A percentile compares a stretch with the other conserved stretches of the same genome.
Conservation (phyloP, 2,888 invertebrate species). For the Ormyrus nitidulus region DNA sequence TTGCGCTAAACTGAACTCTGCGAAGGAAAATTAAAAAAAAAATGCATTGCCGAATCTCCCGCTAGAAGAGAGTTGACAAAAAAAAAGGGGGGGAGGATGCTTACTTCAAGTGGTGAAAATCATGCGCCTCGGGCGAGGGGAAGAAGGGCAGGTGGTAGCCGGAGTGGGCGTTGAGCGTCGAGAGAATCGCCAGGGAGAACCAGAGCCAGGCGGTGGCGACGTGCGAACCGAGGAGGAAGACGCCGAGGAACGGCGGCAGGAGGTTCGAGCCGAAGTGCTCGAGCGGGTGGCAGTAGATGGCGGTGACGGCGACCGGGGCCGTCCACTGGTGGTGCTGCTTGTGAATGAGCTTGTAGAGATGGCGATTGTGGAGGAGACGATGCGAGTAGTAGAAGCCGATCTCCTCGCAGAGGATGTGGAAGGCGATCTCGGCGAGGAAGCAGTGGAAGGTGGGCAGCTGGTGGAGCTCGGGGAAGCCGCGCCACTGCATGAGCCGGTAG, state of each 20-base stretch:
- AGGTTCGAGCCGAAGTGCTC: constrained; percentile 87
- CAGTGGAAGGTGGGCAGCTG: constrained; percentile 87
- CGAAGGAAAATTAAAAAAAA: no score
- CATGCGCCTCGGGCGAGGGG: constrained; percentile 90
- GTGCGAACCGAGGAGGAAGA: constrained; percentile 84
- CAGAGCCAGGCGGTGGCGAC: constrained; percentile 87
- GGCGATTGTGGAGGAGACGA: constrained; percentile 85
- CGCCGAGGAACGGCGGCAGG: constrained; percentile 86
- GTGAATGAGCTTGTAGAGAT: constrained; percentile 88
- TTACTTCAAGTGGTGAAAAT: constrained; percentile 91
- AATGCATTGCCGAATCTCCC: no score
- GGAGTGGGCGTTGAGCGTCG: constrained; percentile 88
- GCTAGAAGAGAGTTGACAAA: no score
- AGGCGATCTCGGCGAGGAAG: constrained; percentile 84
- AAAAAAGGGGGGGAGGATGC: constrained; percentile 58
- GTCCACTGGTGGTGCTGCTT: constrained; percentile 94
- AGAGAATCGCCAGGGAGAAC: constrained; percentile 86
- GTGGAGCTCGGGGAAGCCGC: constrained; percentile 82
- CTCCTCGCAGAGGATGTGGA: constrained; percentile 87
- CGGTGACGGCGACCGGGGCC: constrained; percentile 89
- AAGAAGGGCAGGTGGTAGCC: constrained; percentile 92
- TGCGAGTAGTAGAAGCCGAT: constrained; percentile 91
- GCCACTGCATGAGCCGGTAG: constrained; percentile 81
- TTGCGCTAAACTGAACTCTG: no score
- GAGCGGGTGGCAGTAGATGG: constrained; percentile 87